Evolutionary conservation across 2,888 invertebrate genomes (phyloP), one percentile per base, ranked within the genome.

Genomic region (Trachelus tabidus): DNA sequence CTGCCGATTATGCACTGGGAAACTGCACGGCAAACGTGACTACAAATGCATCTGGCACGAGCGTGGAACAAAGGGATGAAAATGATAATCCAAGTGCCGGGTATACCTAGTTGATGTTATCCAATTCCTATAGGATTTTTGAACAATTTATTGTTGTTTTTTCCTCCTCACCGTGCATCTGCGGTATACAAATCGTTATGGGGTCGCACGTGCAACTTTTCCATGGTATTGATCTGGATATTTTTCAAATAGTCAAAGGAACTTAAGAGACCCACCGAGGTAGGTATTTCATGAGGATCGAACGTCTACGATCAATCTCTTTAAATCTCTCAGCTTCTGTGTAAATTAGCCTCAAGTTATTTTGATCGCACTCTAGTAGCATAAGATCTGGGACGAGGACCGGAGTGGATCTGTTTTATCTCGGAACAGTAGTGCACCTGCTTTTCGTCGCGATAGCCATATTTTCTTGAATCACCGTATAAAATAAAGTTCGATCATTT

Each of bases 1-100:
- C 77, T 79, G 77, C 68, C 76, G 79, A 75, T 76, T 82, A 78
- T 77, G 75, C 79, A 76, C 80, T 76, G 76, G 81, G 85, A 84
- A 85, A 83, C 80, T 81, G 78, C 77, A 81, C 81, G 78, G 80
- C 81, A 80, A 71, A 71, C 71, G 33, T 33, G 71, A 31, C 31
- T 71, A 3, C 71, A 71, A 71, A 71, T 71, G 34, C 71, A 71
- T 34, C 71, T 71, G 33, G 71, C 71, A 34, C 71, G 71, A 31
- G 71, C 71, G 33, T 34, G 33, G 71, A 71, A 71, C 71, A 71
- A 71, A 71, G 71, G 71, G 71, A 71, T 71, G 71, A 71, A 56
- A 71, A 71, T 71, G 71, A 71, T 71, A 71, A 34, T 33, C 12
- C 15, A 34, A 12, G 71, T 71, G 71, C 56, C 9, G 9, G 23